Evolutionary conservation across 2,888 invertebrate species (phyloP).

Genomic region (Deroplatys truncata): DNA sequence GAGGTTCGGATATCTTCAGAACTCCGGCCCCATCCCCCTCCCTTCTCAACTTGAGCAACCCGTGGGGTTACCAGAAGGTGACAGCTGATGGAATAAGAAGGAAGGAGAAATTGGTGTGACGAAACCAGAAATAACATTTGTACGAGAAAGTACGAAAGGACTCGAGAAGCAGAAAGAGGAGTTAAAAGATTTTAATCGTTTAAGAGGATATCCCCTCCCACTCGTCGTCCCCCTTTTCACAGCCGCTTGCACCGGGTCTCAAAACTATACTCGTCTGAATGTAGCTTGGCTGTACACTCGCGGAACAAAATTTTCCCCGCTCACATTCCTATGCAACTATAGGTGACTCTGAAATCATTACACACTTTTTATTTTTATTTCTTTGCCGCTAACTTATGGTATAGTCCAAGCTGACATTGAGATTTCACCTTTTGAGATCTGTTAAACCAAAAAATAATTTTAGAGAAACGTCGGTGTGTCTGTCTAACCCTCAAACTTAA

Average conservation of each 20-base stretch:
- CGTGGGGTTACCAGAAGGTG: not conserved
- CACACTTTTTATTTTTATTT: no score
- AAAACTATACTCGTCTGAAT: not conserved
- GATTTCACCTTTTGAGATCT: no score
- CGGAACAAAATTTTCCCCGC: not conserved
- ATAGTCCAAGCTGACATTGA: no score
- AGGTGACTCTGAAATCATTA: no score
- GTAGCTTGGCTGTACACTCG: not conserved
- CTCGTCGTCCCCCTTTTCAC: not conserved
- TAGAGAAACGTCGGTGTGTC: no score
- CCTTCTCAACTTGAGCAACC: not conserved
- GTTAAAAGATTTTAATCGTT: constrained; percentile 17
- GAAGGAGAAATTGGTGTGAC: not conserved
- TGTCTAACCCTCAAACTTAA: no score
- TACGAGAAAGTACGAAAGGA: not conserved
- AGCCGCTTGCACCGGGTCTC: not conserved
- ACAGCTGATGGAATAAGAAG: not conserved
- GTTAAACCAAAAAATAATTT: no score
- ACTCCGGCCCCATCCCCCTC: not conserved
- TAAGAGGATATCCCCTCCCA: constrained; percentile 7
- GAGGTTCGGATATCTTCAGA: not conserved
- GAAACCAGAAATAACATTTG: constrained; percentile 4
- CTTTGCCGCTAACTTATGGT: no score
- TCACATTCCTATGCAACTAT: no score
- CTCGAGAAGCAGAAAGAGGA: not conserved